Conservation (phyloP, 1,140 invertebrate genomes). For the Drosophila nebulosa region DNA sequence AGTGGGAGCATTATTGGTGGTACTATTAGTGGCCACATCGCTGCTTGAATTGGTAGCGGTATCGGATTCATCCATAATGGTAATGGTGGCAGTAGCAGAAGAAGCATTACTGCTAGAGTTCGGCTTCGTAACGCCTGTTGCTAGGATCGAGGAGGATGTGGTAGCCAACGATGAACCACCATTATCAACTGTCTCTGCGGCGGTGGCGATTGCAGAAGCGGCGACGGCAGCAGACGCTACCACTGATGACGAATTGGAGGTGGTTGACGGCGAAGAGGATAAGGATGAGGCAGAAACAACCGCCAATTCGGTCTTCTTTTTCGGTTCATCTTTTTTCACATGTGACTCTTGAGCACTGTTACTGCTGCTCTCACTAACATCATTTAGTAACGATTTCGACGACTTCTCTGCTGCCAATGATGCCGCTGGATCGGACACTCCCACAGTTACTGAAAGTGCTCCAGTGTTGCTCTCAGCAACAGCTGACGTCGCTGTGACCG, state of each 20-base stretch:
- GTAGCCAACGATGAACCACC: not conserved
- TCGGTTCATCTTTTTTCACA: slow-evolving; percentile 45
- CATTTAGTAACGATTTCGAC: not conserved
- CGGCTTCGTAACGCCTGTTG: not conserved
- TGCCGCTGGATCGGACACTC: not conserved
- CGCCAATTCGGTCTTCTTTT: slow-evolving; percentile 39
- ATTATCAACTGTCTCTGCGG: not conserved
- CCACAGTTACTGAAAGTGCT: not conserved
- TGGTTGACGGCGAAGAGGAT: not conserved
- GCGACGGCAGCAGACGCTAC: not conserved
- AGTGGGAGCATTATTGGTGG: slow-evolving; percentile 7
- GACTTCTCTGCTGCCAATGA: not conserved
- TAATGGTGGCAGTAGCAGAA: slow-evolving; percentile 43
- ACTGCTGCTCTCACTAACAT: slow-evolving; percentile 13
- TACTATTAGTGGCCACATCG: slow-evolving; percentile 29
- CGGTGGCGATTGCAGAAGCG: not conserved
- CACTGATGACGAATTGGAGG: not conserved
- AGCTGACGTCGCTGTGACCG: not conserved
- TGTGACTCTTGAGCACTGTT: slow-evolving; percentile 10
- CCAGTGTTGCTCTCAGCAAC: not conserved
- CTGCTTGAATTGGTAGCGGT: slow-evolving; percentile 58
- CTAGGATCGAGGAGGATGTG: not conserved
- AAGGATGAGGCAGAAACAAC: not conserved
- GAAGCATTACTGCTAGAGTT: not conserved
- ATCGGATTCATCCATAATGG: slow-evolving; percentile 64